A percentile compares a stretch with the other conserved stretches of the same genome.
Conservation (phyloP, 2,888 invertebrate genomes). For the Hoplodrina blanda region DNA sequence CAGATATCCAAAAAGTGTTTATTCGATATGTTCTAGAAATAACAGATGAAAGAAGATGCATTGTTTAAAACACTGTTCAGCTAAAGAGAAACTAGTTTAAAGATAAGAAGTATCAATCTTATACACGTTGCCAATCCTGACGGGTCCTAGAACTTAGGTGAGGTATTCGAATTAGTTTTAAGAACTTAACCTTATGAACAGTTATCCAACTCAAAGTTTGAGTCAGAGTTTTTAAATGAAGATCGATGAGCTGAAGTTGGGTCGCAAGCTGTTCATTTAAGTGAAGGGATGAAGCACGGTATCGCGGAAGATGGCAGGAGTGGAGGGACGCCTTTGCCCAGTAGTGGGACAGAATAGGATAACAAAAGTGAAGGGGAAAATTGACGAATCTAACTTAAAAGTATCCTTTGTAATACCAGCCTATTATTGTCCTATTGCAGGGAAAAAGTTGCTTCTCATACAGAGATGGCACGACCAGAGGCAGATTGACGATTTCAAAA, state of each 20-base stretch:
- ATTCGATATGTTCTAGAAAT: no score
- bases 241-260: conserved; percentile 52
- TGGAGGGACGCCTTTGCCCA: no score
- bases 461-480: no score
- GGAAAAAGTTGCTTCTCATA: no score
- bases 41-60: no score
- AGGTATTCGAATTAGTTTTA: conserved; percentile 44
- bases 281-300: not conserved
- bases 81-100: conserved; percentile 8
- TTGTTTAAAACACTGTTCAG: not conserved
- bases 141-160: conserved; percentile 39
- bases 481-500: no score
- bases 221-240: conserved; percentile 54
- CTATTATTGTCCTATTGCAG: no score
- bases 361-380: not conserved
- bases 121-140: conserved; percentile 36
- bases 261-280: conserved; percentile 17
- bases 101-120: conserved; percentile 51
- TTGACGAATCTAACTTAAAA: not conserved
- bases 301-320: no score
- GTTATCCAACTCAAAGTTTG: conserved; percentile 31
- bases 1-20: no score
- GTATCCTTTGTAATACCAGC: no score
- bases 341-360: no score
- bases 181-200: conserved; percentile 41